Evolutionary conservation across 2,113 vertebrate genomes (phyloP).

Genomic region (Upupa epops): DNA sequence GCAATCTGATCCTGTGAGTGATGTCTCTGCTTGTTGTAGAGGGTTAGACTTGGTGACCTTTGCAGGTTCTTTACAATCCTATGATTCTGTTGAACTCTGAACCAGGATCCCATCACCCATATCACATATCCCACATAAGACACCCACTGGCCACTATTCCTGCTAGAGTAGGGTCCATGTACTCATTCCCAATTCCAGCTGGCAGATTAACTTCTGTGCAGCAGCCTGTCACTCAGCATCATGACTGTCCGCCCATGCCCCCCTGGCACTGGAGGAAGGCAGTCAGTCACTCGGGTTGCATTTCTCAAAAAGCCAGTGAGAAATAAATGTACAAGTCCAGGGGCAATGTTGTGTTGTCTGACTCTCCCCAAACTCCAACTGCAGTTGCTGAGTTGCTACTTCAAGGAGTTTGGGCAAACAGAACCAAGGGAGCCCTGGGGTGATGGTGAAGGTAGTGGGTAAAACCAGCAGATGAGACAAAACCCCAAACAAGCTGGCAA

Average conservation of each 20-base stretch:
- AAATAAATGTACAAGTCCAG: background rate
- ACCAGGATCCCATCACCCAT: background rate
- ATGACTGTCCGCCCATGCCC: background rate
- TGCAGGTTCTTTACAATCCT: too few species aligned
- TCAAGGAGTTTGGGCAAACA: background rate
- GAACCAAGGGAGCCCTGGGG: background rate
- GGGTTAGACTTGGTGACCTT: too few species aligned
- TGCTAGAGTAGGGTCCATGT: background rate
- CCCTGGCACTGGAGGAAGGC: background rate
- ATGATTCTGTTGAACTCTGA: background rate
- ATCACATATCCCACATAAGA: background rate
- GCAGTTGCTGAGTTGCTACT: background rate
- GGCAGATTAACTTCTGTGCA: background rate
- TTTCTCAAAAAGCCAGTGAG: background rate
- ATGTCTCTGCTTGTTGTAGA: too few species aligned
- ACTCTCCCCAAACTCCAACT: background rate
- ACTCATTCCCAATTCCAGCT: constrained; percentile 34
- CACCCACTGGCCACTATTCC: background rate
- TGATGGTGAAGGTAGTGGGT: background rate
- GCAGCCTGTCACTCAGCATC: constrained; percentile 1
- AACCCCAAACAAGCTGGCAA: background rate
- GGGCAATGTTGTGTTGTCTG: background rate
- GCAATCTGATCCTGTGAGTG: too few species aligned
- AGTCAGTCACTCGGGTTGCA: background rate
- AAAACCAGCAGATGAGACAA: background rate